phyloP scores from a whole-genome alignment of 2,797 vertebrate genomes.

The Mastacembelus armatus region DNA sequence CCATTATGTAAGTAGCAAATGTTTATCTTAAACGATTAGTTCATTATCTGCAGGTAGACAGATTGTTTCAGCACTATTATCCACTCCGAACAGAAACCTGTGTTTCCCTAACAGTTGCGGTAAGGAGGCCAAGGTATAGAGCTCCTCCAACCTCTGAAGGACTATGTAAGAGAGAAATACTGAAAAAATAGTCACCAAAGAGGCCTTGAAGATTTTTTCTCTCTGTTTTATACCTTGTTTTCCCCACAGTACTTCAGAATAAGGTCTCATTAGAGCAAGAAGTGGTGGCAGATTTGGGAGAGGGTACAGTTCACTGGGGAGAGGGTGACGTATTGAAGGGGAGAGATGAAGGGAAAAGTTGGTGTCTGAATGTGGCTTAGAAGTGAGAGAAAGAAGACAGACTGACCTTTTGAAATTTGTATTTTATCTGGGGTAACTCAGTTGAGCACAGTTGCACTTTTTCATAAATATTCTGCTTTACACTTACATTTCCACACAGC shows the following conservation, averaged over 20 bases:
- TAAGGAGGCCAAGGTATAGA: conserved; percentile 25
- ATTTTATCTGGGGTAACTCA: not conserved
- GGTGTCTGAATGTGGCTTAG: not conserved
- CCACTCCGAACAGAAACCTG: not conserved
- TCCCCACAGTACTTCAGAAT: not conserved
- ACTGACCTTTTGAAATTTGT: not conserved
- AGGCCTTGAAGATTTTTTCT: not conserved
- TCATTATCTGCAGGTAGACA: not conserved
- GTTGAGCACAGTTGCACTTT: not conserved
- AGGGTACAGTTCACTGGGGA: not conserved
- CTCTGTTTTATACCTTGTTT: conserved; percentile 1
- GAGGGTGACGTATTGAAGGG: conserved; percentile 2
- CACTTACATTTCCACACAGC: not conserved
- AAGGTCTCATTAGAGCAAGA: conserved; percentile 18
- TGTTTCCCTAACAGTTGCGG: not conserved
- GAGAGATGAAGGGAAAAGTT: not conserved
- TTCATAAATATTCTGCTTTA: not conserved
- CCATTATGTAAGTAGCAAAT: too few relatives aligned
- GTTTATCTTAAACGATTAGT: too few relatives aligned
- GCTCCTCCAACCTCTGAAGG: not conserved
- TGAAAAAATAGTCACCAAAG: not conserved
- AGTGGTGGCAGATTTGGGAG: not conserved
- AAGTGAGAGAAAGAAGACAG: conserved; percentile 4
- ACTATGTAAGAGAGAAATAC: not conserved
- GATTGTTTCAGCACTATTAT: not conserved